These are phyloP conservation scores for Euspilapteryx auroguttella DNA, from an alignment of 2,888 invertebrate genomes.

Conservation along the genomic window DNA sequence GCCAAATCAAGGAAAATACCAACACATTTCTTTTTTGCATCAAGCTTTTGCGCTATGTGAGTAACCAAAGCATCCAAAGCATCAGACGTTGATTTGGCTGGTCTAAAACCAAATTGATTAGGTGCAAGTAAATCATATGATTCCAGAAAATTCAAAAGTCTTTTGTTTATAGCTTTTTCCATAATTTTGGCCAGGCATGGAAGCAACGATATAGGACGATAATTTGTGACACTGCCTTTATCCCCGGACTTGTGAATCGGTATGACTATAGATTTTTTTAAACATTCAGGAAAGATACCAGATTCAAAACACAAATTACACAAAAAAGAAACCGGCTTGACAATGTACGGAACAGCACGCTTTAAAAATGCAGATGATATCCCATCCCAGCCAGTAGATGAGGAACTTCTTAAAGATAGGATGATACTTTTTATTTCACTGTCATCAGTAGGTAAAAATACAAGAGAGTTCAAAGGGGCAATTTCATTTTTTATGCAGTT, in stretches of 20 bases:
- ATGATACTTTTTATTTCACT: not conserved
- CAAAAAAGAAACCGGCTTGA: not conserved
- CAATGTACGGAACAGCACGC: not conserved
- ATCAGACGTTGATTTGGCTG: not conserved
- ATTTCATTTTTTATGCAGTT: not conserved
- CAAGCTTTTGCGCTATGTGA: not conserved
- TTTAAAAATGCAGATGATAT: not conserved
- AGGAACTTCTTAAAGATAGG: not conserved
- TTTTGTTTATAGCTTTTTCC: not conserved
- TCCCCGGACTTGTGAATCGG: conserved; percentile 1
- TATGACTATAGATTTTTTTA: not conserved
- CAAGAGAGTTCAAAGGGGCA: not conserved
- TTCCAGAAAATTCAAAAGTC: not conserved
- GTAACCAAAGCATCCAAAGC: not conserved
- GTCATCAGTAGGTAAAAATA: not conserved
- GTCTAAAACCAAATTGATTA: conserved; percentile 1
- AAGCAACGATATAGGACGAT: conserved; percentile 1
- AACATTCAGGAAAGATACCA: not conserved
- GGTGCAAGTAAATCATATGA: not conserved
- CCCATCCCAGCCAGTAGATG: too few relatives aligned
- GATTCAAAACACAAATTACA: not conserved
- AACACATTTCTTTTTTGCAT: not conserved
- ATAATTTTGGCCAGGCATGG: conserved; percentile 1
- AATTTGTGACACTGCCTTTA: not conserved
- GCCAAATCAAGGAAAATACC: conserved; percentile 1